Evolutionary conservation across 1,140 invertebrate species (phyloP).

Genomic region (Diuraphis noxia): DNA sequence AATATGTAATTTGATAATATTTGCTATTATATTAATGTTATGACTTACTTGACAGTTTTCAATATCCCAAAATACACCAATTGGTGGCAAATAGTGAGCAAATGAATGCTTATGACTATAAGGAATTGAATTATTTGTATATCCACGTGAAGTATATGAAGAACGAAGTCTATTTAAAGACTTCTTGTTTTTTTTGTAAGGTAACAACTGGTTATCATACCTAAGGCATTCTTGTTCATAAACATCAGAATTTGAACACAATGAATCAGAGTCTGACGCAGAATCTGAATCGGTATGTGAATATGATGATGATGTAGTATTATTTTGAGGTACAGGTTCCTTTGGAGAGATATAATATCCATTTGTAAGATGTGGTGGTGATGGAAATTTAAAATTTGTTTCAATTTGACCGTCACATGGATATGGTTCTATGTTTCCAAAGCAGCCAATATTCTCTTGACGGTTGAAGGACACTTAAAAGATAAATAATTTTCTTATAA

Average conservation of each 20-base stretch:
- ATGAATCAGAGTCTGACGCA: slow-evolving; percentile 45
- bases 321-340: slow-evolving; percentile 17
- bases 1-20: neutral
- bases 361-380: slow-evolving; percentile 43
- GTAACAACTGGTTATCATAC: slow-evolving; percentile 43
- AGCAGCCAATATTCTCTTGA: slow-evolving; percentile 46
- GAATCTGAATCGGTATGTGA: slow-evolving; percentile 51
- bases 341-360: neutral
- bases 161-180: slow-evolving; percentile 29
- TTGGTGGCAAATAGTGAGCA: slow-evolving; percentile 65
- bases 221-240: slow-evolving; percentile 32
- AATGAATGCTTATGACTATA: slow-evolving; percentile 50
- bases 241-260: slow-evolving; percentile 48
- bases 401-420: slow-evolving; percentile 32
- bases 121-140: slow-evolving; percentile 40
- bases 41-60: slow-evolving; percentile 74
- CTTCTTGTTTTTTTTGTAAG: slow-evolving; percentile 42
- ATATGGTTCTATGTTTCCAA: slow-evolving; percentile 41
- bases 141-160: slow-evolving; percentile 43
- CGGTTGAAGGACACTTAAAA: slow-evolving; percentile 30
- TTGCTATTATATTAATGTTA: neutral
- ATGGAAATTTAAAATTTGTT: slow-evolving; percentile 53
- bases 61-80: slow-evolving; percentile 93
- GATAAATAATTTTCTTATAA: neutral
- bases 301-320: slow-evolving; percentile 42